Conservation (phyloP, 1,140 invertebrate genomes). For the Drosophila ogumai region DNA sequence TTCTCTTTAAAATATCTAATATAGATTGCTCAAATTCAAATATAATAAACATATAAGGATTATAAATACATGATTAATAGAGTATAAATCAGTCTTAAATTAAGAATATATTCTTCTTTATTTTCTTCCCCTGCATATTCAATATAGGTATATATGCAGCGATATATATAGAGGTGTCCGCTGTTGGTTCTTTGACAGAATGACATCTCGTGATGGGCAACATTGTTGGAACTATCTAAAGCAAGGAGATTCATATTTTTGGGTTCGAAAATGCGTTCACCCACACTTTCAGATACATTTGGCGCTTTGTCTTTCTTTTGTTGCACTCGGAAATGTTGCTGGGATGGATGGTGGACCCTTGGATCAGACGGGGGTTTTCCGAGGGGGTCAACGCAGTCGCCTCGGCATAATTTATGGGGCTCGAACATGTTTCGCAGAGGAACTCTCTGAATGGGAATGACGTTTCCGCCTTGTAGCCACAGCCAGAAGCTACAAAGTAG, state of each 20-base stretch:
- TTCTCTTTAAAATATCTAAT: not conserved
- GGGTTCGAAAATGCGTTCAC: slow-evolving; percentile 47
- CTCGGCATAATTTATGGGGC: slow-evolving; percentile 72
- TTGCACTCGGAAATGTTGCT: slow-evolving; percentile 27
- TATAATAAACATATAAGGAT: not conserved
- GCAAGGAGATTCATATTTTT: slow-evolving; percentile 33
- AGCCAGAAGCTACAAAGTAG: slow-evolving; percentile 8
- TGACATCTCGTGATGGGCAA: slow-evolving; percentile 52
- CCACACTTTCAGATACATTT: slow-evolving; percentile 34
- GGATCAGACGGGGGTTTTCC: slow-evolving; percentile 9
- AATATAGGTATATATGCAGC: slow-evolving; percentile 11
- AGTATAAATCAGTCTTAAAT: not conserved
- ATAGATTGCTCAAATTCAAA: not conserved
- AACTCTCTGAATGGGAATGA: slow-evolving; percentile 38
- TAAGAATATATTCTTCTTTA: not conserved
- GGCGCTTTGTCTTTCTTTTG: slow-evolving; percentile 49
- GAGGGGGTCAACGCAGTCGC: slow-evolving; percentile 34
- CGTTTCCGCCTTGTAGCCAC: slow-evolving; percentile 35
- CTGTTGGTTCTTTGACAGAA: slow-evolving; percentile 37
- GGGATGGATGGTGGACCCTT: slow-evolving; percentile 8
- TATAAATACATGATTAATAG: not conserved
- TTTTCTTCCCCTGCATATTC: slow-evolving; percentile 4
- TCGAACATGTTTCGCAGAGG: slow-evolving; percentile 67
- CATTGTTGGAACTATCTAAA: slow-evolving; percentile 47
- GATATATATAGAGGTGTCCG: slow-evolving; percentile 39